phyloP scores from a whole-genome alignment of 2,888 invertebrate genomes.

The Atrina japonica region DNA sequence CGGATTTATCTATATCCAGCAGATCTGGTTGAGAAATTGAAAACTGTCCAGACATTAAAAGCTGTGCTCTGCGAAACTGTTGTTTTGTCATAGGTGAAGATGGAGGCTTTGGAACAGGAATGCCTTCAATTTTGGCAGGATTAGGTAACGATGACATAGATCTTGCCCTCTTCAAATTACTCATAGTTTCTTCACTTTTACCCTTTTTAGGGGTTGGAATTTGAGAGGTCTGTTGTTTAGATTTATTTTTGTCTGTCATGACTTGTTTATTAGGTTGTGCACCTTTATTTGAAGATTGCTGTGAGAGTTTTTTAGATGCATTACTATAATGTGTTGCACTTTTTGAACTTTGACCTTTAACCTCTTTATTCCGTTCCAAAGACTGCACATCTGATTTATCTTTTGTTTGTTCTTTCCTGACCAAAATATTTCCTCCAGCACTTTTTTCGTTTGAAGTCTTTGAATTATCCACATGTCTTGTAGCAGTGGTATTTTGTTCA shows the following conservation, averaged over 20 bases:
- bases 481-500: background rate
- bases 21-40: constrained; percentile 43
- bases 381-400: too few relatives aligned
- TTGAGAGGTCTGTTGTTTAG: constrained; percentile 9
- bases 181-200: constrained; percentile 15
- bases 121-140: constrained; percentile 40
- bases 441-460: too few relatives aligned
- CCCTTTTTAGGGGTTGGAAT: constrained; percentile 17
- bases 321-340: too few relatives aligned
- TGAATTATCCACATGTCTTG: too few relatives aligned
- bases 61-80: constrained; percentile 24
- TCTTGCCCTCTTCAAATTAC: constrained; percentile 40
- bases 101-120: constrained; percentile 40
- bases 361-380: too few relatives aligned
- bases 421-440: too few relatives aligned
- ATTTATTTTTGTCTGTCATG: too few relatives aligned
- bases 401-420: too few relatives aligned
- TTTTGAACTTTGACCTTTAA: too few relatives aligned
- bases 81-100: constrained; percentile 32
- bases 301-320: too few relatives aligned
- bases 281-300: too few relatives aligned
- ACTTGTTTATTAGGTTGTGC: too few relatives aligned
- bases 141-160: constrained; percentile 45
- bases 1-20: constrained; percentile 31
- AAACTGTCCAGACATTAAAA: constrained; percentile 32